Conservation (phyloP, 2,797 vertebrate genomes). For the Anisognathus igniventris region DNA sequence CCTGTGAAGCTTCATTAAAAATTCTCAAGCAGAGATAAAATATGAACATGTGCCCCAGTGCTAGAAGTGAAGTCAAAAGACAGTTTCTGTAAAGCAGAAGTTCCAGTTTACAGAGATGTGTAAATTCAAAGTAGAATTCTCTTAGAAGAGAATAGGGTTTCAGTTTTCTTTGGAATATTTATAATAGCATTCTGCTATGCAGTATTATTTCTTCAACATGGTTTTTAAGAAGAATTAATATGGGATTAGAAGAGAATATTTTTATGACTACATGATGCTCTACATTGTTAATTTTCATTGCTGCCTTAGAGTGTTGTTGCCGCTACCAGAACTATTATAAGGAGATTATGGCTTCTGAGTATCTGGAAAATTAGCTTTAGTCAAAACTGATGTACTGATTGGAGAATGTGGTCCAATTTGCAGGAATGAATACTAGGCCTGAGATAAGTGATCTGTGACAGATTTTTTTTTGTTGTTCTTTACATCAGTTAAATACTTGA, state of each 20-base stretch:
- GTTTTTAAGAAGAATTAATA: neutral
- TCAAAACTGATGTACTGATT: neutral
- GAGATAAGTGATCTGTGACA: neutral
- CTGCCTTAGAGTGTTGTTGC: neutral
- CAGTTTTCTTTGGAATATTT: neutral
- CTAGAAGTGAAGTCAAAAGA: neutral
- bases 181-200: neutral
- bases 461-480: neutral
- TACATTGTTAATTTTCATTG: neutral
- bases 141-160: neutral
- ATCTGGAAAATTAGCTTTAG: neutral
- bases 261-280: neutral
- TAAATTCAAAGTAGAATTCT: neutral
- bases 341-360: neutral
- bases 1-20: neutral
- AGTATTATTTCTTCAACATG: neutral
- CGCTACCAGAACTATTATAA: neutral
- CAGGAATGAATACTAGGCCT: neutral
- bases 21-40: neutral
- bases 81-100: neutral
- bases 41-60: neutral
- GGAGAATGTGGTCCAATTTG: neutral
- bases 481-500: neutral
- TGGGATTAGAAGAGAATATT: neutral
- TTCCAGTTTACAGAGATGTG: fast-evolving